A percentile compares a stretch with the other conserved stretches of the same genome.
Conservation (phyloP, 2,113 vertebrate genomes). For the Antennarius striatus region DNA sequence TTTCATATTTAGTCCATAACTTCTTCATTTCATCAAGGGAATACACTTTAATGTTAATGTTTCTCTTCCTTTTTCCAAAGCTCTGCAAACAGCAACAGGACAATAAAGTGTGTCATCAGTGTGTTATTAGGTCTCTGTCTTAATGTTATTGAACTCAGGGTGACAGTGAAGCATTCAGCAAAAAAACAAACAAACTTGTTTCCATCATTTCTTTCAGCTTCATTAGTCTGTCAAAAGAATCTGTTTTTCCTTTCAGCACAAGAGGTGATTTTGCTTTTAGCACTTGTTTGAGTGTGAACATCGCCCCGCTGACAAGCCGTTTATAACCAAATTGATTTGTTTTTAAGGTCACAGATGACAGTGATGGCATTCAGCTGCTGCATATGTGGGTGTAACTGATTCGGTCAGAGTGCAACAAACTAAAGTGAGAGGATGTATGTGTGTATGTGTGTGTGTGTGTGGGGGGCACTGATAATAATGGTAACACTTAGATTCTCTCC, state of each 20-base stretch:
- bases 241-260: background rate
- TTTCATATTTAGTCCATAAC: background rate
- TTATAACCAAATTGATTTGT: background rate
- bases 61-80: background rate
- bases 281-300: background rate
- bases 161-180: slow-evolving; percentile 16
- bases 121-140: slow-evolving; percentile 13
- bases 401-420: no score
- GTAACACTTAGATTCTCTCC: slow-evolving; percentile 54
- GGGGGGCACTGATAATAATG: slow-evolving; percentile 29
- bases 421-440: background rate
- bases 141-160: background rate
- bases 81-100: slow-evolving; percentile 17
- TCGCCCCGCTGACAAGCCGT: slow-evolving; percentile 5
- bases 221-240: slow-evolving; percentile 13
- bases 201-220: slow-evolving; percentile 17
- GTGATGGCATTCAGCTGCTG: slow-evolving; percentile 13
- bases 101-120: slow-evolving; percentile 18
- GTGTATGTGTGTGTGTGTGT: background rate
- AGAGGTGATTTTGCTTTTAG: slow-evolving; percentile 14
- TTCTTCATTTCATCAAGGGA: background rate
- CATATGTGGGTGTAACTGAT: slow-evolving; percentile 4
- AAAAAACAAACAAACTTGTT: slow-evolving; percentile 10
- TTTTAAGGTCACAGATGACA: slow-evolving; percentile 1
- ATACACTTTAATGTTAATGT: background rate